Conservation (phyloP, 2,888 invertebrate genomes). For the Spisula subtruncata region DNA sequence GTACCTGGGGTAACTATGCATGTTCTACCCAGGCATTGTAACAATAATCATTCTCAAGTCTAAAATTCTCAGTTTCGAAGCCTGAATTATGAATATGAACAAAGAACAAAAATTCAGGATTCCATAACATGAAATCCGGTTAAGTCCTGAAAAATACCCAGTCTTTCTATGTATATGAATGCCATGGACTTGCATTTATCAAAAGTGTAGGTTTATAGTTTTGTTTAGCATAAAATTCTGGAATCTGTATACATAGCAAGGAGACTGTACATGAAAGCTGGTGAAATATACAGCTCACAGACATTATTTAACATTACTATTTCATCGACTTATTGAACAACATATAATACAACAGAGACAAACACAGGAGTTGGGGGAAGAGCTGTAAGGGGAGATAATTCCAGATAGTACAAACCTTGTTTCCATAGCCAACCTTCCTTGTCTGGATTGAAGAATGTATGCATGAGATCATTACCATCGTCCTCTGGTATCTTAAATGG, state of each 20-base stretch:
- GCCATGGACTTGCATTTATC: no score
- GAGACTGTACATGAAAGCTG: background rate
- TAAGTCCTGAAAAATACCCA: no score
- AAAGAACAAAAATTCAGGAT: no score
- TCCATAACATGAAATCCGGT: no score
- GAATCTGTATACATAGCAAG: background rate
- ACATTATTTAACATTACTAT: background rate
- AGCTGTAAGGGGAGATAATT: background rate
- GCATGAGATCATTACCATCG: slow-evolving; percentile 99
- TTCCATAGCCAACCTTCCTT: slow-evolving; percentile 99
- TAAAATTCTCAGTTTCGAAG: no score
- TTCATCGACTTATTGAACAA: background rate
- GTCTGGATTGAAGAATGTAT: slow-evolving; percentile 99
- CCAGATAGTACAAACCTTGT: slow-evolving; percentile 91
- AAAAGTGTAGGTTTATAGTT: no score
- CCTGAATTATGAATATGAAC: no score
- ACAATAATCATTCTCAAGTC: no score
- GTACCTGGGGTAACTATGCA: no score
- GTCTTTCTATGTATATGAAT: no score
- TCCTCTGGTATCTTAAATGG: slow-evolving; percentile 99
- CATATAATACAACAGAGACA: background rate
- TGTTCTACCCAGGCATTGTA: no score
- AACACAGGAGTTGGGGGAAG: background rate
- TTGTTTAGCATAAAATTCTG: no score
- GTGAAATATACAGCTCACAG: background rate